Evolutionary conservation across 2,113 vertebrate genomes (phyloP).

Genomic region (Phylloscopus whistleri): DNA sequence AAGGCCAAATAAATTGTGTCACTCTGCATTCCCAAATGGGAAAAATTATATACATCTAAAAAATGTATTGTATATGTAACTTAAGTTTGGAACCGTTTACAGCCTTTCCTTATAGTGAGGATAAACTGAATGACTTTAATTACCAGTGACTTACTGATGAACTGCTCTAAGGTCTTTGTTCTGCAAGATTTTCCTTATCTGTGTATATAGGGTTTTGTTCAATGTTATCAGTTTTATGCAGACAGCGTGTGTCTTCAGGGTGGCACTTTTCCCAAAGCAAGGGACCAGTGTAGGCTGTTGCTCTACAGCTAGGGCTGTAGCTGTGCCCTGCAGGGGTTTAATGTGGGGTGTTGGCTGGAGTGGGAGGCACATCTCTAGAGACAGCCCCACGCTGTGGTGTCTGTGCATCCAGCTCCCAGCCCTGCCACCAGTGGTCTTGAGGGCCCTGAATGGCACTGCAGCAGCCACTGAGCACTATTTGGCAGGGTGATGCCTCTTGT

Average conservation of each 20-base stretch:
- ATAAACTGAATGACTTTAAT: background rate
- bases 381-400: fast-evolving
- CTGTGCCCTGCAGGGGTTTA: background rate
- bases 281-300: fast-evolving
- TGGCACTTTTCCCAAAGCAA: background rate
- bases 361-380: fast-evolving
- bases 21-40: background rate
- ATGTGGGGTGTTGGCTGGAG: fast-evolving
- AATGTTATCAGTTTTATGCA: background rate
- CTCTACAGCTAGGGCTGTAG: no score
- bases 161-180: background rate
- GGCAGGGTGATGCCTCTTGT: background rate
- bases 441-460: background rate
- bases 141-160: background rate
- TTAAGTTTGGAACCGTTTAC: background rate
- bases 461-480: background rate
- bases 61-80: background rate
- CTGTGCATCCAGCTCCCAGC: background rate
- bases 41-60: background rate
- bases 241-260: background rate
- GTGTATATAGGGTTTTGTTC: background rate
- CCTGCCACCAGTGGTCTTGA: fast-evolving
- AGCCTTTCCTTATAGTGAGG: background rate
- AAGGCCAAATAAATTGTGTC: background rate
- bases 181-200: background rate